Percentiles rank a stretch among this genome's conserved stretches.
Evolutionary conservation across 2,113 vertebrate species (phyloP).

Genomic region (Dipodomys stephensi): DNA sequence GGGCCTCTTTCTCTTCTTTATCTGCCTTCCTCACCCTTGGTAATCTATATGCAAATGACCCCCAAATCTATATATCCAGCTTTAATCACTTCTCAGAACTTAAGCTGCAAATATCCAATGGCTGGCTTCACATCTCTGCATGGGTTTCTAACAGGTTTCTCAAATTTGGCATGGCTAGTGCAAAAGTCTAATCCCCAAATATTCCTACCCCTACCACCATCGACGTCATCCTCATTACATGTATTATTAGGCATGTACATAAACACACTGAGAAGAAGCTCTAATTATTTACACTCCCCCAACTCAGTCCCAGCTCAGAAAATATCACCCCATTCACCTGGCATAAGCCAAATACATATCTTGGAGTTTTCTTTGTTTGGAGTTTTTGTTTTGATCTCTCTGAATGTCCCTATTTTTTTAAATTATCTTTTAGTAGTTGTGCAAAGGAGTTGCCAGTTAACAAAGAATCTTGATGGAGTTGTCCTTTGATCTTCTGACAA

Average conservation of each 20-base stretch:
- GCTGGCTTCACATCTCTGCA: neutral
- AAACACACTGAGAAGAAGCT: neutral
- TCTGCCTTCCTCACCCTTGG: constrained; percentile 6
- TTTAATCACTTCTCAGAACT: constrained; percentile 56
- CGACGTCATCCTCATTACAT: no score
- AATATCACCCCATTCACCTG: neutral
- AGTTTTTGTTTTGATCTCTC: no score
- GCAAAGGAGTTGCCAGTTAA: no score
- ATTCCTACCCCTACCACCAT: neutral
- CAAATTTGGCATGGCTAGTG: neutral
- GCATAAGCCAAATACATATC: neutral
- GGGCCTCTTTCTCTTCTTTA: constrained; percentile 43
- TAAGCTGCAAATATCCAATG: neutral
- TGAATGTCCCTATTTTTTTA: no score
- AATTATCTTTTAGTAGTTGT: no score
- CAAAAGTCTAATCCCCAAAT: neutral
- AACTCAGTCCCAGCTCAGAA: neutral
- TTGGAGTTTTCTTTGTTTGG: neutral
- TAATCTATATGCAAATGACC: constrained; percentile 58
- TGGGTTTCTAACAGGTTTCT: neutral
- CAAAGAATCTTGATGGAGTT: neutral
- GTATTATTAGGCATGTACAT: no score
- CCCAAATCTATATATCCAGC: constrained; percentile 23
- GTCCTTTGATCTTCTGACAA: neutral
- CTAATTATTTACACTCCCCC: neutral